Conservation (phyloP, 1,140 invertebrate species). For the Eueides isabella region DNA sequence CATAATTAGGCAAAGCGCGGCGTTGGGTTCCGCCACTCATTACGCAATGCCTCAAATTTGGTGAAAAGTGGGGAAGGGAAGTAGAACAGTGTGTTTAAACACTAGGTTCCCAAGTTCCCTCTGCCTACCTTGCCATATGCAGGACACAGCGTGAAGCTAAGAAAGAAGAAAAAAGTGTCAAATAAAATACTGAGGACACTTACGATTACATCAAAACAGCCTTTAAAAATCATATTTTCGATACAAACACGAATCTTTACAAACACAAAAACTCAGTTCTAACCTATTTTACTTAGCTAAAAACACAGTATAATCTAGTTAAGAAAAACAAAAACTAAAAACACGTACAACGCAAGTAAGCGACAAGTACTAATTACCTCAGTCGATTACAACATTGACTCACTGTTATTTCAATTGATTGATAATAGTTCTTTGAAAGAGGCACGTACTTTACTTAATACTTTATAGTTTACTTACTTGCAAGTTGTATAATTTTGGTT, state of each 20-base stretch:
- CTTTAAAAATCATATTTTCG: slow-evolving; percentile 1
- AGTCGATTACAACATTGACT: slow-evolving; percentile 1
- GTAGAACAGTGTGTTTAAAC: no score
- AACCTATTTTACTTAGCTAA: background rate
- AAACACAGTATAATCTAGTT: background rate
- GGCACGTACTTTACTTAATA: slow-evolving; percentile 36
- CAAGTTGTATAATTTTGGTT: background rate
- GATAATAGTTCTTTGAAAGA: slow-evolving; percentile 41
- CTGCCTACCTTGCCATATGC: no score
- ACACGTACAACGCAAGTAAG: background rate
- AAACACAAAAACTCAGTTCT: background rate
- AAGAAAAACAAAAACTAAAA: background rate
- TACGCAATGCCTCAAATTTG: no score
- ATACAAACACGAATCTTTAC: background rate
- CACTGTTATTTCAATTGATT: slow-evolving; percentile 40
- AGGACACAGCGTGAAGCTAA: no score
- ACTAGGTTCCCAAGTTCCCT: no score
- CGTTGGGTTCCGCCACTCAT: no score
- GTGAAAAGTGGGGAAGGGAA: no score
- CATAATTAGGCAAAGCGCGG: no score
- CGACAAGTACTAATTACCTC: slow-evolving; percentile 15
- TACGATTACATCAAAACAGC: slow-evolving; percentile 7
- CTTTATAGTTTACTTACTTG: background rate
- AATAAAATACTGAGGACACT: background rate
- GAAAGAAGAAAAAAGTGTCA: no score